Percentiles rank a stretch among this genome's conserved stretches.
These are phyloP conservation scores for Linepithema humile DNA, from an alignment of 1,140 invertebrate species.

Conservation along the genomic window DNA sequence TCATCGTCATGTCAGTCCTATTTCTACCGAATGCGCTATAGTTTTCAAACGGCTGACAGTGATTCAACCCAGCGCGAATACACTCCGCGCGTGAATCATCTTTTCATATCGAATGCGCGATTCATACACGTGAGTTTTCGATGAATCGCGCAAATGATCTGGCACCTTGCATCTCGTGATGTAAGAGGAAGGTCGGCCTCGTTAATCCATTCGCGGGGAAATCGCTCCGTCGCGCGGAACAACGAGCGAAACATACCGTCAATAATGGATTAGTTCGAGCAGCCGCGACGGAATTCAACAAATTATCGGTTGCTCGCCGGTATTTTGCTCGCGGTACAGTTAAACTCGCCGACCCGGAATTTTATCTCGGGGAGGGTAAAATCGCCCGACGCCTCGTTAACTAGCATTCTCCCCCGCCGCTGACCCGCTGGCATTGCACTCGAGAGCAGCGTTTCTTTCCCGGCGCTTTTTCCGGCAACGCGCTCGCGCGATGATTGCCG, in stretches of 20 bases:
- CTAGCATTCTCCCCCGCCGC: conserved; percentile 18
- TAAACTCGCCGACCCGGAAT: not conserved
- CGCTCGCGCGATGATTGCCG: conserved; percentile 44
- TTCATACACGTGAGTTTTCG: not conserved
- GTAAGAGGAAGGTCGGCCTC: conserved; percentile 9
- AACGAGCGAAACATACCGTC: not conserved
- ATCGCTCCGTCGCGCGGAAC: not conserved
- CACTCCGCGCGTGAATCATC: conserved; percentile 16
- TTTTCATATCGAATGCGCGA: conserved; percentile 28
- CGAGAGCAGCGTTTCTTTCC: conserved; percentile 31
- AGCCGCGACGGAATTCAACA: conserved; percentile 8
- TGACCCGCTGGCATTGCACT: not conserved
- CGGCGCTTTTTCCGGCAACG: conserved; percentile 44
- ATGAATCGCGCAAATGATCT: not conserved
- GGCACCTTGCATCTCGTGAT: not conserved
- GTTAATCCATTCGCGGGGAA: conserved; percentile 23
- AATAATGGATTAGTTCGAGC: conserved; percentile 26
- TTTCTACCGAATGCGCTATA: conserved; percentile 10
- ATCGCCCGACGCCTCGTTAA: conserved; percentile 58
- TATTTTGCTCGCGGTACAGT: conserved; percentile 10
- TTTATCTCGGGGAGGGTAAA: conserved; percentile 24
- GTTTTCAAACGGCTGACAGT: not conserved
- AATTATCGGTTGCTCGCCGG: conserved; percentile 38
- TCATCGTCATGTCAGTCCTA: conserved; percentile 6
- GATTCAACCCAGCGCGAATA: not conserved